A percentile compares a stretch with the other conserved stretches of the same genome.
Conservation (phyloP, 2,113 vertebrate genomes). For the Lasiurus cinereus region DNA sequence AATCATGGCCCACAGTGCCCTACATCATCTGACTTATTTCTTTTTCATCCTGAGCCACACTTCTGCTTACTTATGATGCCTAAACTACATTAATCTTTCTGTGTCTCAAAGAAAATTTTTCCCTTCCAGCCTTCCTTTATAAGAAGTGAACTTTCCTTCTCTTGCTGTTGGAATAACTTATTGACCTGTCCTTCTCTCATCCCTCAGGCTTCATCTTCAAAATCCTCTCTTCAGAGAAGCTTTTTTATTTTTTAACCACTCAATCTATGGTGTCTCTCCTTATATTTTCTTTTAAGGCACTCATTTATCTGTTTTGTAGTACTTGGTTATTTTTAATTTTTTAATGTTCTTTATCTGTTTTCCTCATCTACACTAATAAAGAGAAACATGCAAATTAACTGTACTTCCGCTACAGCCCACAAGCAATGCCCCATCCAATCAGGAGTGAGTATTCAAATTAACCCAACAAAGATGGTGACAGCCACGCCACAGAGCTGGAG, state of each 20-base stretch:
- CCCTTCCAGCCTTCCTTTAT: background rate
- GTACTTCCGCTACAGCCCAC: too few species aligned
- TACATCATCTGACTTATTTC: background rate
- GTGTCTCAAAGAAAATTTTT: background rate
- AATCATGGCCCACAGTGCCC: background rate
- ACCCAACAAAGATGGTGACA: too few species aligned
- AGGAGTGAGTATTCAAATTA: too few species aligned
- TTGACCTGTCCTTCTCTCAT: background rate
- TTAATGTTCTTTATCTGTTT: constrained; percentile 2
- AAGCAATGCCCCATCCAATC: too few species aligned
- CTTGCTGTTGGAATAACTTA: background rate
- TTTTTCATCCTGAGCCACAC: background rate
- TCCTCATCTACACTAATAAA: background rate
- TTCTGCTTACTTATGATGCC: background rate
- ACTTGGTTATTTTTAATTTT: background rate
- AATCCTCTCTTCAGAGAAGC: background rate
- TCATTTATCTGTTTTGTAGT: background rate
- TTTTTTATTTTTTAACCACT: background rate
- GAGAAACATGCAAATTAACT: too few species aligned
- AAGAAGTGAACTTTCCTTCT: background rate
- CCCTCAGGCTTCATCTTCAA: background rate
- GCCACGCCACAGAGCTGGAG: too few species aligned
- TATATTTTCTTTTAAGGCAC: constrained; percentile 2
- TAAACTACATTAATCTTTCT: background rate
- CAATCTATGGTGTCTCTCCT: background rate